Conservation (phyloP, 2,113 vertebrate species). For the Poeciliopsis turrubarensis region DNA sequence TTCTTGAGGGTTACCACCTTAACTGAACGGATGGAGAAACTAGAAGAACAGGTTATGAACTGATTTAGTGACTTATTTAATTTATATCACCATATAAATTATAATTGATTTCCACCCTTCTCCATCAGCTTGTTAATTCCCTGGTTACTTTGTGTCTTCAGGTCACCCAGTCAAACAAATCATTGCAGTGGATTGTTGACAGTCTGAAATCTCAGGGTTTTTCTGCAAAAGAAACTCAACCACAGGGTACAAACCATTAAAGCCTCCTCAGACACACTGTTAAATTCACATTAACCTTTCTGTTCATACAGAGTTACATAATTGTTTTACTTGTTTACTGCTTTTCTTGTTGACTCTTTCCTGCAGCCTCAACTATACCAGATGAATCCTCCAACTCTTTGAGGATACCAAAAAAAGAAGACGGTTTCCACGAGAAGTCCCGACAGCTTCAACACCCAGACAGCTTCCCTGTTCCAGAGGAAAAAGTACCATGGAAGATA, state of each 20-base stretch:
- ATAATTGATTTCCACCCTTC: not conserved
- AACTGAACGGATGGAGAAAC: conserved; percentile 78
- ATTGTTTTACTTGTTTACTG: not conserved
- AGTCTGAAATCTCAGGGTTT: conserved; percentile 77
- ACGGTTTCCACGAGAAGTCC: conserved; percentile 78
- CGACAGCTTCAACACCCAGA: conserved; percentile 84
- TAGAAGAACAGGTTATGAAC: conserved; percentile 89
- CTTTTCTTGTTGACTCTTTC: not conserved
- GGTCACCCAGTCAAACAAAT: conserved; percentile 81
- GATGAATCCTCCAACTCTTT: conserved; percentile 46
- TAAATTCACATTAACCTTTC: not conserved
- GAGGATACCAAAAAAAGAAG: conserved; percentile 34
- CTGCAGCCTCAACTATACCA: conserved; percentile 22
- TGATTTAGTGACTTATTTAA: conserved; percentile 7
- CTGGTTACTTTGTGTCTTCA: conserved; percentile 60
- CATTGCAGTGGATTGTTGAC: conserved; percentile 87
- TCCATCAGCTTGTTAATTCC: not conserved
- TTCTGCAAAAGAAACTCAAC: conserved; percentile 59
- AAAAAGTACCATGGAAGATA: conserved; percentile 97
- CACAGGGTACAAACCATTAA: conserved; percentile 76
- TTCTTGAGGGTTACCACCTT: conserved; percentile 82
- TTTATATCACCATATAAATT: not conserved
- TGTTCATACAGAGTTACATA: not conserved
- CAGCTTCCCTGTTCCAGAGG: conserved; percentile 91
- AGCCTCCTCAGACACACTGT: not conserved